Evolutionary conservation across 1,140 invertebrate genomes (phyloP).

Genomic region (Steinernema feltiae): DNA sequence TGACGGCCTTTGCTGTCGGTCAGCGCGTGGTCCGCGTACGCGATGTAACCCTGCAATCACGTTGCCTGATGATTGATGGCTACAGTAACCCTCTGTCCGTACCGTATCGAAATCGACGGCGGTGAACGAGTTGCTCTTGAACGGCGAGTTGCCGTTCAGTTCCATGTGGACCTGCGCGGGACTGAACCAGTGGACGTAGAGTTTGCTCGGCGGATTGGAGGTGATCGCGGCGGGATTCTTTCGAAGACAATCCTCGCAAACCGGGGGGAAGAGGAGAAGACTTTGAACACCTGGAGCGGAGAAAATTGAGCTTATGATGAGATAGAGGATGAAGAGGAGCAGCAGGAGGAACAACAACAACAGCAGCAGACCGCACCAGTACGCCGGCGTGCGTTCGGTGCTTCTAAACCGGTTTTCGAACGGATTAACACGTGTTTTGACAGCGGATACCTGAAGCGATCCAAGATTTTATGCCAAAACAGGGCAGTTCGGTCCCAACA

Average conservation of each 20-base stretch:
- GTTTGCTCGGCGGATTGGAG: constrained; percentile 41
- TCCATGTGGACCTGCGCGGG: constrained; percentile 51
- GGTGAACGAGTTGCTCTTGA: constrained; percentile 57
- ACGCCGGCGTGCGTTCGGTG: constrained; percentile 42
- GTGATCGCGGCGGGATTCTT: constrained; percentile 42
- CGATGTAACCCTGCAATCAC: constrained; percentile 49
- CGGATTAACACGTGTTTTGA: background rate
- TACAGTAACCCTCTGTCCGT: constrained; percentile 21
- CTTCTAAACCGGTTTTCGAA: too few relatives aligned
- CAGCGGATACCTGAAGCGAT: constrained; percentile 21
- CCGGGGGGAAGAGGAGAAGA: constrained; percentile 49
- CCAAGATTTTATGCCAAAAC: constrained; percentile 13
- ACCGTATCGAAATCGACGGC: constrained; percentile 55
- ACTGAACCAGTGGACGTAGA: constrained; percentile 43
- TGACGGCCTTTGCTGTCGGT: constrained; percentile 48
- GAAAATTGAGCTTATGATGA: constrained; percentile 41
- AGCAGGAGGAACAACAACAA: constrained; percentile 36
- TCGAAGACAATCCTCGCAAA: constrained; percentile 53
- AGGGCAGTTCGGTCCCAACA: constrained; percentile 22
- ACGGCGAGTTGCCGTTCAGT: constrained; percentile 50
- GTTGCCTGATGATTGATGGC: background rate
- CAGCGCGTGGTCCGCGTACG: constrained; percentile 53
- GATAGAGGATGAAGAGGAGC: constrained; percentile 41
- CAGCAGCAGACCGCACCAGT: constrained; percentile 39
- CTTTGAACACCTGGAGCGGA: constrained; percentile 25